Evolutionary conservation across 2,888 invertebrate species (phyloP).

Genomic region (Mythimna impura): DNA sequence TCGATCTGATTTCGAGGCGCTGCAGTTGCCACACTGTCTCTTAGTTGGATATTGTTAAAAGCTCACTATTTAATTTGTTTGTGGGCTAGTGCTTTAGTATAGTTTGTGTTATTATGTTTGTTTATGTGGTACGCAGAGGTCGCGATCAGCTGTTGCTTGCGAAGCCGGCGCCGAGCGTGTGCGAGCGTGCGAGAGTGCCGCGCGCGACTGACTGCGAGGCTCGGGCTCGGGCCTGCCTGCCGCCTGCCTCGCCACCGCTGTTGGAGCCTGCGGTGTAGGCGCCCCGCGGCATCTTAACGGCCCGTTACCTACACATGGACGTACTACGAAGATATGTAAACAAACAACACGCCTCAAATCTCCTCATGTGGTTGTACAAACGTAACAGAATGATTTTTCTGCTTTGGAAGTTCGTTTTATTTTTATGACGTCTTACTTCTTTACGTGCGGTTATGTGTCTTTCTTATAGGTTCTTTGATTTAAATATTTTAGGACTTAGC

Average conservation of each 20-base stretch:
- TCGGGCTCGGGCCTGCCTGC: constrained; percentile 40
- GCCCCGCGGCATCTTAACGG: constrained; percentile 78
- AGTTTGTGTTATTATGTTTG: constrained; percentile 74
- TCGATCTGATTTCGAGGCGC: constrained; percentile 78
- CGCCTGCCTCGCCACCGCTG: constrained; percentile 38
- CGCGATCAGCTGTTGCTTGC: constrained; percentile 83
- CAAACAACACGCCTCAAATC: constrained; percentile 80
- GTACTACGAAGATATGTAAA: constrained; percentile 87
- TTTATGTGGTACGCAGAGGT: constrained; percentile 72
- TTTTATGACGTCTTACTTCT: constrained; percentile 34
- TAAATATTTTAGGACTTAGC: neutral
- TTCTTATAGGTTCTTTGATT: neutral
- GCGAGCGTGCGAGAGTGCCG: constrained; percentile 80
- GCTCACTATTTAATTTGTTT: constrained; percentile 55
- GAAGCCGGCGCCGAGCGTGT: constrained; percentile 69
- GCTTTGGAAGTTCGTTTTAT: constrained; percentile 49
- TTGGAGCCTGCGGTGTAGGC: constrained; percentile 59
- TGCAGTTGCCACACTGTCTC: constrained; percentile 68
- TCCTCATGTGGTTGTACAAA: constrained; percentile 61
- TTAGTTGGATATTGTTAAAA: constrained; percentile 57
- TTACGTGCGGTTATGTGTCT: neutral
- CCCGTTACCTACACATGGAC: constrained; percentile 85
- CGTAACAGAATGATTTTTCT: constrained; percentile 62
- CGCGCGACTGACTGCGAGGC: constrained; percentile 83
- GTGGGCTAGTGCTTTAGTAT: constrained; percentile 49